Evolutionary conservation across 2,797 vertebrate genomes (phyloP).

Genomic region (Eulemur rubriventer): DNA sequence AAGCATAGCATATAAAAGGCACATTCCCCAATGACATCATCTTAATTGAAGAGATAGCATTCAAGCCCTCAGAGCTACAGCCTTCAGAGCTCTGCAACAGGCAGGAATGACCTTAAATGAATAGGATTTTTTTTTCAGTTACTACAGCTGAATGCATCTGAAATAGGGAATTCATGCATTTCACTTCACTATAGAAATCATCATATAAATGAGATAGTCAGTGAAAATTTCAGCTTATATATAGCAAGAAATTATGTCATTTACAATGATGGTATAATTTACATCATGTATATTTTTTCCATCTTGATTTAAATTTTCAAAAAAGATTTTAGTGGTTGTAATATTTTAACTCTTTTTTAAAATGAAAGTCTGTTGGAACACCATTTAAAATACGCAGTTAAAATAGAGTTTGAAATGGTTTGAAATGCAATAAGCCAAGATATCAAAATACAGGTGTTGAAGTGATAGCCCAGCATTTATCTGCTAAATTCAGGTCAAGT

Average conservation of each 20-base stretch:
- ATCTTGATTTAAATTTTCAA: slow-evolving; percentile 42
- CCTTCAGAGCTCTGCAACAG: neutral
- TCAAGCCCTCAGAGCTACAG: neutral
- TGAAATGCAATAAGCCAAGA: neutral
- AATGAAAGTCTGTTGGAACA: neutral
- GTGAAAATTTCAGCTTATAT: slow-evolving; percentile 56
- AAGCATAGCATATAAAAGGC: neutral
- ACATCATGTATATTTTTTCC: neutral
- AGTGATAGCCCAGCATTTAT: neutral
- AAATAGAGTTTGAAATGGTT: slow-evolving; percentile 1
- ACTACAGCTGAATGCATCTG: slow-evolving; percentile 58
- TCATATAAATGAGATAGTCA: slow-evolving; percentile 51
- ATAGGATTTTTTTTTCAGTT: slow-evolving; percentile 44
- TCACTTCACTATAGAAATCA: slow-evolving; percentile 26
- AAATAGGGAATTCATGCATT: slow-evolving; percentile 44
- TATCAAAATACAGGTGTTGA: neutral
- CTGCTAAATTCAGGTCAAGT: neutral
- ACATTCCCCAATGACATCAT: neutral
- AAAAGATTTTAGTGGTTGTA: neutral
- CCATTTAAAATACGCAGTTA: neutral
- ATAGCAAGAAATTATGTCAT: slow-evolving; percentile 61
- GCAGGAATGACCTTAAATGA: slow-evolving; percentile 43
- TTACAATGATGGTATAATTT: slow-evolving; percentile 52
- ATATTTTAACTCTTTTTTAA: slow-evolving; percentile 20
- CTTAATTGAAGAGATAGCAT: slow-evolving; percentile 49